Evolutionary conservation across 2,113 vertebrate species (phyloP), one percentile per base, ranked within the genome.

Genomic region (Petroica traversi): DNA sequence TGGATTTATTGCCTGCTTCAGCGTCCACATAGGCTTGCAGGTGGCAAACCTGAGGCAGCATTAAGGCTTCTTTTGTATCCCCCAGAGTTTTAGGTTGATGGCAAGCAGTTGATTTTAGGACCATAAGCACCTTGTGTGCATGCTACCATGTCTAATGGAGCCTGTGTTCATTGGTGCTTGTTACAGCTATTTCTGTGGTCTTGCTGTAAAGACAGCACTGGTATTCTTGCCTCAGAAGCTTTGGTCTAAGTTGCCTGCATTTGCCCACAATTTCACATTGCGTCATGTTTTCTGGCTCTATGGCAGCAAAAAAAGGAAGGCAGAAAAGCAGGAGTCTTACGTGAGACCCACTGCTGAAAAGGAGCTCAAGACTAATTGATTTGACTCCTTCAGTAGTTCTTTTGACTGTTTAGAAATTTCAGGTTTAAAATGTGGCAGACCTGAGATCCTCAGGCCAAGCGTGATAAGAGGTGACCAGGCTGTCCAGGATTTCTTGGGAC

Each of bases 41-140:
- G 4, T 14, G 9, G 64, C 40, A 69, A 66, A 92, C 45, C 28
- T 34, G 43, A 88, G 64, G 66, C 52, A 57, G 23, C 28, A 0
- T 12, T 25, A 55, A 59, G 17, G 45, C 63, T 83, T 75, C 23
- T 83, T 9, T 59, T 66, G 28, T 45, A 54, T 76, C 10, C 36
- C 16, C 33, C 20, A 2, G 67, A 51, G 7, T 15, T 93, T 74
- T 84, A 68, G 23, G 38, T 38, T 68, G 85, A 48, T 72, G 33
- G 19, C 48, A 74, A 51, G 73, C 51, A 43, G 43, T n/a, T 77
- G 73, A 26, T 85, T 91, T 89, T 63, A 79, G 74, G 51, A 63
- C 34, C 0, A 0, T 31, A 41, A n/a, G 77, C 49, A 64, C 45
- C 62, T 40, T 12, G 41, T 49, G 23, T 61, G 41, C 11, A 2